Conservation (phyloP, 2,113 vertebrate species). For the Clarias batrachus region DNA sequence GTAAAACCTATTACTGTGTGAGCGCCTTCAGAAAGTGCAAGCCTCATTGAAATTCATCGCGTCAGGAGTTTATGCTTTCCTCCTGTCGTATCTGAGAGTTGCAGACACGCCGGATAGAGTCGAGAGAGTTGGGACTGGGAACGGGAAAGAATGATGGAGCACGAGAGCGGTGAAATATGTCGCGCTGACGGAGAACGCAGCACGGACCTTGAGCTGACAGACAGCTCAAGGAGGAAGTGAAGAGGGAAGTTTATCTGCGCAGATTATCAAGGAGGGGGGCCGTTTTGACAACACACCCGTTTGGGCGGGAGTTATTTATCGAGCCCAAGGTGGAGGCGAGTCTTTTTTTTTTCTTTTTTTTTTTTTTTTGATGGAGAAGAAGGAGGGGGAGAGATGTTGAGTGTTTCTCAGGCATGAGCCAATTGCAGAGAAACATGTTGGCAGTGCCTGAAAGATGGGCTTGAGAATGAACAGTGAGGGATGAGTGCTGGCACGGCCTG, state of each 20-base stretch:
- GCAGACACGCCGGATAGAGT: slow-evolving; percentile 1
- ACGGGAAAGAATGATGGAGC: background rate
- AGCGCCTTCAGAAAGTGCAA: slow-evolving; percentile 7
- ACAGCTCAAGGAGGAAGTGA: slow-evolving; percentile 55
- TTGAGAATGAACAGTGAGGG: slow-evolving; percentile 54
- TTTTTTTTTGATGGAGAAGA: slow-evolving; percentile 1
- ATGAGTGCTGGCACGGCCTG: slow-evolving; percentile 50
- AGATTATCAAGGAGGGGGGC: slow-evolving; percentile 51
- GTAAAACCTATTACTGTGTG: background rate
- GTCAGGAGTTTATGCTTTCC: slow-evolving; percentile 36
- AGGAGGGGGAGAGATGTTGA: slow-evolving; percentile 14
- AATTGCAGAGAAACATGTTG: slow-evolving; percentile 37
- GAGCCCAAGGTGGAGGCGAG: slow-evolving; percentile 11
- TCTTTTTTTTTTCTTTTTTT: background rate
- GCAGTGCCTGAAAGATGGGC: slow-evolving; percentile 32
- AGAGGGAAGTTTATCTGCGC: slow-evolving; percentile 53
- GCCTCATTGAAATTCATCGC: slow-evolving; percentile 38
- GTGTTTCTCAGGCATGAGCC: slow-evolving; percentile 3
- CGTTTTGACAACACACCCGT: slow-evolving; percentile 48
- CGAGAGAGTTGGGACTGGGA: background rate
- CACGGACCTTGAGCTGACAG: slow-evolving; percentile 67
- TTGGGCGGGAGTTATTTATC: slow-evolving; percentile 45
- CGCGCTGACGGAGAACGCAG: slow-evolving; percentile 55
- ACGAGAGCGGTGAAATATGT: slow-evolving; percentile 60
- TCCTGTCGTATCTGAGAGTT: slow-evolving; percentile 33